These are phyloP conservation scores for Achroia grisella DNA, from an alignment of 1,140 invertebrate genomes.

Conservation along the genomic window DNA sequence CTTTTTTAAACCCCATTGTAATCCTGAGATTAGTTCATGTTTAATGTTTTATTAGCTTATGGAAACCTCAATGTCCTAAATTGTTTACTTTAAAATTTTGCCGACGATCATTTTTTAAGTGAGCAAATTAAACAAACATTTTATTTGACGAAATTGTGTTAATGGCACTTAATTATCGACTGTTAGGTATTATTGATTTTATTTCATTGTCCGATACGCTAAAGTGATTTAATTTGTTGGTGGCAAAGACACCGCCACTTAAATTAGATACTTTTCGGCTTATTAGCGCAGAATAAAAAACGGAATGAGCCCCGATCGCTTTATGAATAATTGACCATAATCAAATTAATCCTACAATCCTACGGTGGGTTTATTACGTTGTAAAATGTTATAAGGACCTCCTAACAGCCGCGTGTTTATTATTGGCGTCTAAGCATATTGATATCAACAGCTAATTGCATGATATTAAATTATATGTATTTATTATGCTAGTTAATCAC, in stretches of 20 bases:
- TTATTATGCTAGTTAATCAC: no score
- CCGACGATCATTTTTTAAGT: not conserved
- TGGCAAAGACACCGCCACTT: conserved; percentile 65
- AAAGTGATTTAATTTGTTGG: conserved; percentile 70
- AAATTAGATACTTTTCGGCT: conserved; percentile 70
- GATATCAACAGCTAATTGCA: conserved; percentile 25
- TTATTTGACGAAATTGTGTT: conserved; percentile 47
- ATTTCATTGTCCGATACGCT: conserved; percentile 61
- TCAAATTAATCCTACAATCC: conserved; percentile 72
- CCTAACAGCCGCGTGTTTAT: conserved; percentile 56
- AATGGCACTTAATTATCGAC: conserved; percentile 66
- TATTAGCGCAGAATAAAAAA: conserved; percentile 69
- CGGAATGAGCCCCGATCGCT: conserved; percentile 53
- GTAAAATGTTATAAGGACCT: conserved; percentile 68
- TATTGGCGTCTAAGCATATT: conserved; percentile 32
- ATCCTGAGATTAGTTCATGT: conserved; percentile 40
- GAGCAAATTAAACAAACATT: conserved; percentile 32
- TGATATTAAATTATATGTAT: conserved; percentile 2
- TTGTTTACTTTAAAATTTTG: conserved; percentile 2
- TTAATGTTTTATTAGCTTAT: conserved; percentile 25
- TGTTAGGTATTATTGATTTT: conserved; percentile 68
- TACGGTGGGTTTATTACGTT: conserved; percentile 70
- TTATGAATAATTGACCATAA: conserved; percentile 72
- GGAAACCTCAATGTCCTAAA: conserved; percentile 15
- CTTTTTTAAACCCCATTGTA: conserved; percentile 42